phyloP scores from a whole-genome alignment of 2,113 vertebrate genomes.

The Periophthalmus modestus region DNA sequence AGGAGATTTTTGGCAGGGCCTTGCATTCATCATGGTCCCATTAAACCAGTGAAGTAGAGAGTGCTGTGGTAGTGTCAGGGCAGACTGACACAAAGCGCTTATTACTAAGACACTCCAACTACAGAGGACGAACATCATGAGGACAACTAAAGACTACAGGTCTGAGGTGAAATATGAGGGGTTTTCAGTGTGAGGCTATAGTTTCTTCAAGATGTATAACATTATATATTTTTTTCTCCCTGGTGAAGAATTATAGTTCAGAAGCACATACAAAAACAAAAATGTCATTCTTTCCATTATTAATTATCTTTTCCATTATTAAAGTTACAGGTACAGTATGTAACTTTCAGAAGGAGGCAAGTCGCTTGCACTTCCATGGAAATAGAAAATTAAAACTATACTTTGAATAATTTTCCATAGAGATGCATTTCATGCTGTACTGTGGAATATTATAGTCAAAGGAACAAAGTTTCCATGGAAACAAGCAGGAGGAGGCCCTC shows the following conservation, averaged over 20 bases:
- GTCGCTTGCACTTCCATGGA: too few species aligned
- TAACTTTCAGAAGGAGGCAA: too few species aligned
- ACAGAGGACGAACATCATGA: not conserved
- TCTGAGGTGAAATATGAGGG: not conserved
- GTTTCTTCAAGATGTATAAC: not conserved
- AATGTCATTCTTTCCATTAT: too few species aligned
- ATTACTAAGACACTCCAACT: not conserved
- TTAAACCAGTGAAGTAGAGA: conserved; percentile 61
- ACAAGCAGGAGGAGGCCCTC: too few species aligned
- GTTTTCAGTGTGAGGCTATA: not conserved
- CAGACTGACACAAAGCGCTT: conserved; percentile 38
- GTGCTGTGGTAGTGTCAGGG: conserved; percentile 43
- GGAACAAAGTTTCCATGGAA: too few species aligned
- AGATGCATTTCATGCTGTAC: too few species aligned
- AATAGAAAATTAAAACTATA: too few species aligned
- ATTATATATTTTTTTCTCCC: too few species aligned
- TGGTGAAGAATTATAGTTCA: not conserved
- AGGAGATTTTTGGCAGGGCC: conserved; percentile 51
- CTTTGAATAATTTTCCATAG: too few species aligned
- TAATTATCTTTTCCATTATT: too few species aligned
- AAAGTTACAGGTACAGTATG: too few species aligned
- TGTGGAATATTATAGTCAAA: too few species aligned
- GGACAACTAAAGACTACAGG: not conserved
- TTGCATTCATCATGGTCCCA: conserved; percentile 55
- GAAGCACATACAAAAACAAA: not conserved